phyloP scores from a whole-genome alignment of 1,140 invertebrate species.

The Cheumatopsyche charites region DNA sequence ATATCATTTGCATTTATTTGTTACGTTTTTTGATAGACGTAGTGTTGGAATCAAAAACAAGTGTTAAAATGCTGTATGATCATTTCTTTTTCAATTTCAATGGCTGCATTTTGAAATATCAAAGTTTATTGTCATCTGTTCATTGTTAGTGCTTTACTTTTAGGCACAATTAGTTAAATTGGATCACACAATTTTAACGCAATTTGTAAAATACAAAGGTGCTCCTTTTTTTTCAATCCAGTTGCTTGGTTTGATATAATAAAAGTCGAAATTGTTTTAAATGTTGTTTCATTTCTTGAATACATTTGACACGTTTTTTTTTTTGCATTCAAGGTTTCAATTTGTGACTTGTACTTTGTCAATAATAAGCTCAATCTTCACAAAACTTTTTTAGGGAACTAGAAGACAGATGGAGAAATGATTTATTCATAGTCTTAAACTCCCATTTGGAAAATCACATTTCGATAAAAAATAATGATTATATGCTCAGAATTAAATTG shows the following conservation, averaged over 20 bases:
- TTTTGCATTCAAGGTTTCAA: background rate
- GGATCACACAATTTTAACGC: slow-evolving; percentile 11
- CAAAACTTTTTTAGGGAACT: too few species aligned
- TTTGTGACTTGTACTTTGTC: too few species aligned
- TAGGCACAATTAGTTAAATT: slow-evolving; percentile 19
- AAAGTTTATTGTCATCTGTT: background rate
- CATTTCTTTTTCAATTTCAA: background rate
- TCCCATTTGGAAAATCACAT: too few species aligned
- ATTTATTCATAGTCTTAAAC: too few species aligned
- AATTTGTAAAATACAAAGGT: slow-evolving; percentile 28
- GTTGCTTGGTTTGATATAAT: slow-evolving; percentile 32
- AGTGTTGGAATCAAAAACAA: too few species aligned
- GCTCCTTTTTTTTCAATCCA: slow-evolving; percentile 30
- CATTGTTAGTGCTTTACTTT: slow-evolving; percentile 1
- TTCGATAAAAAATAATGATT: too few species aligned
- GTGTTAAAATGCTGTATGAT: background rate
- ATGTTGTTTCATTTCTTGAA: slow-evolving; percentile 21
- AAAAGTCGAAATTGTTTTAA: slow-evolving; percentile 18
- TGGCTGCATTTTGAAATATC: background rate
- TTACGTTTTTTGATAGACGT: too few species aligned
- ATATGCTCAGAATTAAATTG: too few species aligned
- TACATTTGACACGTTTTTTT: background rate
- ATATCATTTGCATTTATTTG: too few species aligned
- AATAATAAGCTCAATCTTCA: too few species aligned
- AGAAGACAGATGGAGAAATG: too few species aligned